Evolutionary conservation across 2,797 vertebrate species (phyloP).

Genomic region (Decapterus maruadsi): DNA sequence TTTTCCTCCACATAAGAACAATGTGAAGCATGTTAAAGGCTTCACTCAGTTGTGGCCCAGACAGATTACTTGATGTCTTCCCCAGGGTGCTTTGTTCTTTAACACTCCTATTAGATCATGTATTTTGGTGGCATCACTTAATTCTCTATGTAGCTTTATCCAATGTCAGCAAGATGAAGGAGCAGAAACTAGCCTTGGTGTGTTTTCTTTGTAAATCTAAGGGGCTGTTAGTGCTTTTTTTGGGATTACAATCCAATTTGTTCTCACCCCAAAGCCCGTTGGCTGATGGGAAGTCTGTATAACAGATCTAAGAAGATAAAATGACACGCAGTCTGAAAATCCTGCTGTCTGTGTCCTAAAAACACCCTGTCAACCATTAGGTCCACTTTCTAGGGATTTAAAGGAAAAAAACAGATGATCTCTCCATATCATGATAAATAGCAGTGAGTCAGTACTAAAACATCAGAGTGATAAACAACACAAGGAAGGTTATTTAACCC

Average conservation of each 20-base stretch:
- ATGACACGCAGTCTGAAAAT: conserved; percentile 51
- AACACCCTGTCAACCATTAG: conserved; percentile 39
- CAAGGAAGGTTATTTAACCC: background rate
- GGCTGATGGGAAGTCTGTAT: conserved; percentile 55
- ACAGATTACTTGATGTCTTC: conserved; percentile 8
- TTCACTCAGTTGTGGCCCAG: background rate
- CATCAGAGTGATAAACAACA: background rate
- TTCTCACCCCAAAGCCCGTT: conserved; percentile 34
- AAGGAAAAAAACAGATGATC: conserved; percentile 25
- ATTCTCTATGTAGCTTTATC: background rate
- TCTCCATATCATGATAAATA: conserved; percentile 1
- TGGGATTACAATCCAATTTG: conserved; percentile 72
- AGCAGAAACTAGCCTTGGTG: conserved; percentile 3
- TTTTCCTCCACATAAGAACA: background rate
- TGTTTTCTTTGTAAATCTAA: conserved; percentile 14
- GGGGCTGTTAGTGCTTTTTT: conserved; percentile 47
- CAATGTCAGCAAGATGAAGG: conserved; percentile 3
- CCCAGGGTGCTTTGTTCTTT: background rate
- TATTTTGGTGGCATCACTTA: conserved; percentile 12
- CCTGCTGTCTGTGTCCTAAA: conserved; percentile 45
- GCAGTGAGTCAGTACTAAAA: background rate
- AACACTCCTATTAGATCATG: conserved; percentile 5
- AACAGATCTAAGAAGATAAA: conserved; percentile 58
- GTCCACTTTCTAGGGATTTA: conserved; percentile 41
- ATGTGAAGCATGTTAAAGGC: background rate